A percentile compares a stretch with the other conserved stretches of the same genome.
Evolutionary conservation across 2,113 vertebrate genomes (phyloP).

Genomic region (Eurystomus gularis): DNA sequence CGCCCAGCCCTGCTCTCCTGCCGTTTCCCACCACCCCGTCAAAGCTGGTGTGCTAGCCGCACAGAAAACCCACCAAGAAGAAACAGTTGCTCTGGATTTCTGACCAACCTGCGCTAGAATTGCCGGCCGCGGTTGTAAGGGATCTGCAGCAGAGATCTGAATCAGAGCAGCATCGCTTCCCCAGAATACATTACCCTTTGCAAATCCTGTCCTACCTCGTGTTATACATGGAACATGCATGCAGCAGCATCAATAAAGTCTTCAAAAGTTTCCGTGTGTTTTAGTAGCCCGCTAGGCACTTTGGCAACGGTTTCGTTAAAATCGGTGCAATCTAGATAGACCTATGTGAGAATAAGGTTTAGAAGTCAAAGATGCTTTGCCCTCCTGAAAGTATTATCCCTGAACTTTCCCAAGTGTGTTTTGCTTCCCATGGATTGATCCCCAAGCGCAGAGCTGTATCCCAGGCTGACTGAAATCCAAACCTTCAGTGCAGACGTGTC

Average conservation of each 20-base stretch:
- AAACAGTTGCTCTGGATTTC: background rate
- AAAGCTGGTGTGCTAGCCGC: too few relatives aligned
- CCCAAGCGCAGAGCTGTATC: background rate
- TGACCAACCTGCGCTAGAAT: background rate
- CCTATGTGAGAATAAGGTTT: background rate
- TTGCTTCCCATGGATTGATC: slow-evolving; percentile 1
- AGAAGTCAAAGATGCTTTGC: background rate
- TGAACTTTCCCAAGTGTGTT: background rate
- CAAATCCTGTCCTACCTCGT: fast-evolving
- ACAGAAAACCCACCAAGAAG: background rate
- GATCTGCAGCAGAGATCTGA: background rate
- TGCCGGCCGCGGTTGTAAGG: background rate
- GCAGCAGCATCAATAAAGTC: background rate
- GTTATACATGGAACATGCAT: background rate
- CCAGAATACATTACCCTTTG: background rate
- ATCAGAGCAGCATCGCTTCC: background rate
- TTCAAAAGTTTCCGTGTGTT: background rate
- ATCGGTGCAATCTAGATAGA: background rate
- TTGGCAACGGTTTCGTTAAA: background rate
- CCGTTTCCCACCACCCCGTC: fast-evolving
- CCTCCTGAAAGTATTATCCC: background rate
- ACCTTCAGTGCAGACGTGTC: background rate
- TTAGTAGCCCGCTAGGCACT: background rate
- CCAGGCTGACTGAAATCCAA: slow-evolving; percentile 17
- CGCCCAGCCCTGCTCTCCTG: background rate